Evolutionary conservation across 2,888 invertebrate species (phyloP), one percentile per base, ranked within the genome.

Genomic region (Cotesia congregata): DNA sequence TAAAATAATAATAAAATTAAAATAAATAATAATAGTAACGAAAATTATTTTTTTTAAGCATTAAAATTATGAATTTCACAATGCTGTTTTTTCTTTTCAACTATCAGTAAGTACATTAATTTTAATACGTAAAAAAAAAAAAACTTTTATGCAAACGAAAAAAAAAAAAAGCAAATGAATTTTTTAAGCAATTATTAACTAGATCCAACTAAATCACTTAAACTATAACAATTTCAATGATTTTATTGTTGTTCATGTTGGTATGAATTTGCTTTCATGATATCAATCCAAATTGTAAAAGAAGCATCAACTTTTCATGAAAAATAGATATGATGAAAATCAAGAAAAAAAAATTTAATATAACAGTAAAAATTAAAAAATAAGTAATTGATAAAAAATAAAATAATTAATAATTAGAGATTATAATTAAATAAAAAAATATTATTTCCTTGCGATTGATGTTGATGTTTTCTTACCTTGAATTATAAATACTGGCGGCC

Each of bases 401-500:
- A 72, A 67, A 77, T 30, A 76, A 77, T 78, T 76, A 75, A 77
- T 77, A 78, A 71, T 65, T 60, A 79, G 77, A 62, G 61, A 30
- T 30, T 30, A 30, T 30, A 77, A 76, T 67, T 75, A 72, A 77
- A 71, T 65, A 74, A 68, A 67, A 75, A 77, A 71, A 74, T 67
- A 75, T 72, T 83, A 85, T 81, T 83, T 83, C 86, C 84, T 88
- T 86, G 86, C 80, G 87, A 88, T 89, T 88, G 87, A 88, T 85
- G 87, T 88, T 87, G 87, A 86, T 88, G 87, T 86, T 50, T 50
- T 89, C 89, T 89, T 89, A 89, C 89, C 89, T 89, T 89, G 89
- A 86, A 85, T 88, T 89, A 89, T 89, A 88, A 87, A 86, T 87
- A 88, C 88, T 89, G 88, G 89, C 88, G 86, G 89, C 89, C 88